Evolutionary conservation across 2,797 vertebrate genomes (phyloP), one percentile per base, ranked within the genome.

Genomic region (Leptoclinus maculatus): DNA sequence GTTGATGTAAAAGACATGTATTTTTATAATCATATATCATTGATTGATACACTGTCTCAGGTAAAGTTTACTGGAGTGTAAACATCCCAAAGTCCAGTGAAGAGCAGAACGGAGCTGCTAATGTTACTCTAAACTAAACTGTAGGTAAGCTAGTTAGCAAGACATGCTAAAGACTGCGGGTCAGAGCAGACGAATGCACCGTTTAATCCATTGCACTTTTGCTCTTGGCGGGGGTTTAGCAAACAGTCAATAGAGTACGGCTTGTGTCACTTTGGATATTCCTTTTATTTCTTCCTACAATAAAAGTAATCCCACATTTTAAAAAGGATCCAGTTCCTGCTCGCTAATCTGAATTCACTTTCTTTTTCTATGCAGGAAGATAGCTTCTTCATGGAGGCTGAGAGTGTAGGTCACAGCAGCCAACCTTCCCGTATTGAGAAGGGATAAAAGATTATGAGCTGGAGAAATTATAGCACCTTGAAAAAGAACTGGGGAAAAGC

Each of bases 361-460:
- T 78, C 56, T 62, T 74, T 72, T 47, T 68, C 39, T 60, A 45
- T 64, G 78, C 65, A 69, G 32, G 58, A 71, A 76, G 79, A 79
- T 58, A 67, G 59, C 71, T 68, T 64, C 36, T 80, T 85, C 62
- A 56, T 21, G 63, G 66, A 81, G 71, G 74, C 80, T 83, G 67
- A 13, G 64, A 81, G 83, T 74, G 74, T 85, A 83, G 86, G 87
- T 87, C 90, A 89, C 78, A 80, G 70, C 74, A 82, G 74, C 82
- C 74, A 86, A 78, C 76, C 79, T 82, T 76, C 75, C 80, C 27
- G 34, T 66, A 88, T 71, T 75, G 77, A 92, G 82, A 74, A 76
- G 59, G 83, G 79, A 89, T 85, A 83, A 79, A 89, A 87, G 84
- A 91, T 87, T 87, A 90, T 78, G 88, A 90, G 84, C 71, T 69